Percentiles rank a stretch among this genome's conserved stretches.
Evolutionary conservation across 2,888 invertebrate genomes (phyloP).

Genomic region (Ditula angustiorana): DNA sequence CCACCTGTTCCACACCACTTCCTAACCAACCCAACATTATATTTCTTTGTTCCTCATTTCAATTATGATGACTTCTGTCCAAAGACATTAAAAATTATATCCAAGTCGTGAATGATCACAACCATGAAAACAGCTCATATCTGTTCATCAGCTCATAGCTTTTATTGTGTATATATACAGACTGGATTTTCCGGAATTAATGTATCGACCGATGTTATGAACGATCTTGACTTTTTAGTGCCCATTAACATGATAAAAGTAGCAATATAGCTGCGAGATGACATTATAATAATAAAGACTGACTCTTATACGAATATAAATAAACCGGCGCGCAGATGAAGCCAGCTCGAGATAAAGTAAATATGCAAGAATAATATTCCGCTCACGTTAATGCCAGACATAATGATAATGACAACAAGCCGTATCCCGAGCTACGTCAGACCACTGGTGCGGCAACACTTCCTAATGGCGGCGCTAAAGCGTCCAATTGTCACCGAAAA

Average conservation of each 20-base stretch:
- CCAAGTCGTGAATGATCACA: not conserved
- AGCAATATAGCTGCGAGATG: conserved; percentile 7
- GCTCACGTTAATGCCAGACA: conserved; percentile 1
- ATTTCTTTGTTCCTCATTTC: conserved; percentile 10
- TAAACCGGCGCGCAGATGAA: conserved; percentile 5
- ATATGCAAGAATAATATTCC: conserved; percentile 9
- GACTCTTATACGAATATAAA: conserved; percentile 9
- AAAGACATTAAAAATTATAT: not conserved
- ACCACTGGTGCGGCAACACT: conserved; percentile 43
- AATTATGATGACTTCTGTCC: not conserved
- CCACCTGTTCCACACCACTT: conserved; percentile 14
- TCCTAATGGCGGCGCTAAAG: conserved; percentile 43
- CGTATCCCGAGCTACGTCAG: not conserved
- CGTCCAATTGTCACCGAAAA: conserved; percentile 50
- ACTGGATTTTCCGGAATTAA: conserved; percentile 16
- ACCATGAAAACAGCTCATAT: not conserved
- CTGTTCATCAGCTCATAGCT: not conserved
- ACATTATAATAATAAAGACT: conserved; percentile 8
- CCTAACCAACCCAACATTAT: conserved; percentile 31
- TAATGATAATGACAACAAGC: conserved; percentile 3
- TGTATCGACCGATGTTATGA: conserved; percentile 5
- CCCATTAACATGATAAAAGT: conserved; percentile 8
- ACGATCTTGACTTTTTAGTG: conserved; percentile 17
- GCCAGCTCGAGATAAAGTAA: conserved; percentile 6
- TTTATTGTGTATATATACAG: not conserved